Conservation (phyloP, 2,888 invertebrate genomes). For the Nysson spinosus region DNA sequence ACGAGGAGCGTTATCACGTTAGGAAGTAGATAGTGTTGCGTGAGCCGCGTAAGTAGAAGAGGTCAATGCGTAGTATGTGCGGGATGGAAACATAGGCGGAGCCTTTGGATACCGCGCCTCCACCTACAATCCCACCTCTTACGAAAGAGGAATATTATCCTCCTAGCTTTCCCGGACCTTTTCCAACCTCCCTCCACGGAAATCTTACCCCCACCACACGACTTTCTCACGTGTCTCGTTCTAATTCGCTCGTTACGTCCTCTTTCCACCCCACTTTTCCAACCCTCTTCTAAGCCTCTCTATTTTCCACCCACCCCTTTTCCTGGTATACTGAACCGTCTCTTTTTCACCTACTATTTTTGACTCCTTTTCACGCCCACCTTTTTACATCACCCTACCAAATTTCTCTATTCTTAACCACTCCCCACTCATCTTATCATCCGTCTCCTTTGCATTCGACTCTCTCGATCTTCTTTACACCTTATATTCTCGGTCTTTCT, state of each 20-base stretch:
- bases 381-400: neutral
- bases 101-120: slow-evolving; percentile 64
- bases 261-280: slow-evolving; percentile 5
- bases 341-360: slow-evolving; percentile 18
- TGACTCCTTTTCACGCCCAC: neutral
- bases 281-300: slow-evolving; percentile 4
- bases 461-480: neutral
- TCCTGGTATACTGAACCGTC: too few species aligned
- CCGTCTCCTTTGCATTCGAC: neutral
- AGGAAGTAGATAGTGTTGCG: slow-evolving; percentile 20
- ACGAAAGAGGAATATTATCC: too few species aligned
- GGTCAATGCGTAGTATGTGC: slow-evolving; percentile 36
- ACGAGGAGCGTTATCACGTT: neutral
- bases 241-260: neutral
- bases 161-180: slow-evolving; percentile 49
- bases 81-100: slow-evolving; percentile 65
- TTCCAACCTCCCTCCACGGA: slow-evolving; percentile 30
- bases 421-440: neutral
- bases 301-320: neutral
- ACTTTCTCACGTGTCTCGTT: neutral
- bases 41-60: slow-evolving; percentile 47
- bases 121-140: slow-evolving; percentile 68
- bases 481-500: neutral
- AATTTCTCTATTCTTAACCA: neutral
- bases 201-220: neutral